These are phyloP conservation scores for Amphimedon queenslandica DNA, from an alignment of 37 sponge, comb jelly and placozoan species.

Conservation along the genomic window DNA sequence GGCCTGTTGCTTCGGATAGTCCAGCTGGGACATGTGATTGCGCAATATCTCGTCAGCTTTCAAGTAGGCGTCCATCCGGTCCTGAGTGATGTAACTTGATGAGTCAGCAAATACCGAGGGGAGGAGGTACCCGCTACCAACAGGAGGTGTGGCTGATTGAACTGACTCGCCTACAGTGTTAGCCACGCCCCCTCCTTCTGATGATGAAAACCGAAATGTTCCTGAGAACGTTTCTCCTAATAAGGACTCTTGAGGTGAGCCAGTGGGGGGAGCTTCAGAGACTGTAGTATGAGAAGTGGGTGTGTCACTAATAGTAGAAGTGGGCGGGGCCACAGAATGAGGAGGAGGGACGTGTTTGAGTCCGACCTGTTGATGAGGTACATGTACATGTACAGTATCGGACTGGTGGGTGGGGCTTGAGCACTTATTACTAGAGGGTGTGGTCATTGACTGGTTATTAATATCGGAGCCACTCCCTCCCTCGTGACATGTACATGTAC, in stretches of 20 bases:
- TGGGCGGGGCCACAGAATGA: not conserved
- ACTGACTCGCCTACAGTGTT: not conserved
- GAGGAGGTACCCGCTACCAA: not conserved
- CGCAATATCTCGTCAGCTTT: not conserved
- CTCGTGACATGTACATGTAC: too few relatives aligned
- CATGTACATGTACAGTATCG: not conserved
- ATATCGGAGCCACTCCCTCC: not conserved
- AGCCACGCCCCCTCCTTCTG: not conserved
- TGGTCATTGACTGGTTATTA: not conserved
- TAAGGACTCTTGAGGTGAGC: too few relatives aligned
- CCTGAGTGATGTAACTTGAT: not conserved
- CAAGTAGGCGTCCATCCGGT: not conserved
- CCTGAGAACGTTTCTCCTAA: not conserved
- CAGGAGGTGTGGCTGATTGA: not conserved
- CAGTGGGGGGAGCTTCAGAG: not conserved
- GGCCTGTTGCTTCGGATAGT: conserved; percentile 1
- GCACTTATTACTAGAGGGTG: not conserved
- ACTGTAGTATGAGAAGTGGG: not conserved
- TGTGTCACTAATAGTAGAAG: not conserved
- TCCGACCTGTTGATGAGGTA: not conserved
- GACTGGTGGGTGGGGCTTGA: not conserved
- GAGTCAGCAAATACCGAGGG: not conserved
- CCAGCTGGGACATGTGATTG: not conserved
- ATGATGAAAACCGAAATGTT: not conserved
- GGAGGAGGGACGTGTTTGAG: not conserved